These are phyloP conservation scores for Chaetura pelagica DNA, from an alignment of 2,113 vertebrate species.

Conservation along the genomic window DNA sequence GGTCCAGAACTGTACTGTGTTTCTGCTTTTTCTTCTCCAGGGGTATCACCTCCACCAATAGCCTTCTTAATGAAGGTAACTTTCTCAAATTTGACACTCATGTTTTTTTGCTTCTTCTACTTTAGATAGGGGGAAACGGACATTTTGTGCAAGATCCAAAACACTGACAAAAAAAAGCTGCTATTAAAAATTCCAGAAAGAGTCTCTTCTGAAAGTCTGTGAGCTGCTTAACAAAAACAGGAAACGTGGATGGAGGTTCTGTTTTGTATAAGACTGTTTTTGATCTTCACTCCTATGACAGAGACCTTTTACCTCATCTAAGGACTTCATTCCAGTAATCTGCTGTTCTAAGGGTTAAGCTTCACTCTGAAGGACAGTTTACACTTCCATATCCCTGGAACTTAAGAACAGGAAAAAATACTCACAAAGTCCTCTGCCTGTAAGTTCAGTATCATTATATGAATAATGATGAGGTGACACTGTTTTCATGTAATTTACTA, in stretches of 20 bases:
- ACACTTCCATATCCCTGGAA: neutral
- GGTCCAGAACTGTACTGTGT: neutral
- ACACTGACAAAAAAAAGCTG: neutral
- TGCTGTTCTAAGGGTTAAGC: neutral
- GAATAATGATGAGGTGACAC: neutral
- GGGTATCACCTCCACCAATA: neutral
- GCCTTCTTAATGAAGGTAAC: neutral
- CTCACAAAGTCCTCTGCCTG: neutral
- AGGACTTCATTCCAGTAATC: constrained; percentile 11
- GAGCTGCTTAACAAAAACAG: neutral
- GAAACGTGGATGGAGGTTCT: neutral
- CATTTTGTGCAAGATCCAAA: neutral
- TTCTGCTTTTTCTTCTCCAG: neutral
- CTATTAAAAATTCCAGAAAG: neutral
- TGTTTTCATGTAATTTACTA: neutral
- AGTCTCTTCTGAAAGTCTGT: neutral
- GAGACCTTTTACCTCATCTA: neutral
- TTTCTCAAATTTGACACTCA: neutral
- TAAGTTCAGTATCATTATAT: neutral
- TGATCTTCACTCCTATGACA: neutral
- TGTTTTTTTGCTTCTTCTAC: neutral
- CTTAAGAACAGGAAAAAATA: neutral
- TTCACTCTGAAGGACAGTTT: neutral
- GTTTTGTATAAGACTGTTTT: neutral
- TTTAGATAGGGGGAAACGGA: neutral